Evolutionary conservation across 2,113 vertebrate species (phyloP), one percentile per base, ranked within the genome.

Genomic region (Hemiprocne comata): DNA sequence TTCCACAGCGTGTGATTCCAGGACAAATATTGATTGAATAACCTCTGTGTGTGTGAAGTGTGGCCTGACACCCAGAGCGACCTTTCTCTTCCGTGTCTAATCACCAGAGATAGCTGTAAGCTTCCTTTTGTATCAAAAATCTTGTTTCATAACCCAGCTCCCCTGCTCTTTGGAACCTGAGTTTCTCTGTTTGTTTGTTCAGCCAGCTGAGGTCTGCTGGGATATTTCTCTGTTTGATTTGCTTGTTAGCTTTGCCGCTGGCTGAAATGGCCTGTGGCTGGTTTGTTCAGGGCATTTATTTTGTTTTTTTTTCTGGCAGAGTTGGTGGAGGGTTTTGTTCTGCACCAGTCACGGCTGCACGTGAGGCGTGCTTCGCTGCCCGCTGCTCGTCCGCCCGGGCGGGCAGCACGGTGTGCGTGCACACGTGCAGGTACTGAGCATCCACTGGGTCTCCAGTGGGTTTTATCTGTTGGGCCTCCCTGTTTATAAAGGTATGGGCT

Each of bases 21-120:
- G 92, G 94, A 94, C 93, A 96, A 91, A 95, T 85, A 91, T 87
- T 94, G 95, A 95, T 94, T 86, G 62, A 93, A 89, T 71, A 76
- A 70, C 62, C 62, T 80, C 64, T 48, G 12, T 93, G 46, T 79
- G 69, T 91, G 62, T 79, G 64, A 95, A 95, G 88, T 71, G 72
- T 75, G 93, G 86, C 61, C 87, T 74, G 89, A 92, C 85, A 90
- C 92, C 71, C 91, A 76, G 40, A 60, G 79, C 1, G 69, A 94
- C 94, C 88, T 93, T 93, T 48, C 73, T 95, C 60, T 94, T 85
- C 90, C 28, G 11, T 78, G 81, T 70, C 85, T 94, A 81, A 93
- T 95, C 81, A 70, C 76, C 69, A 92, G 87, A 53, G 36, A 82
- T 85, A 76, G 70, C 74, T 89, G 38, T 93, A 89, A 91, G 87